Conservation (phyloP, 1,140 invertebrate genomes). For the Atta texana region DNA sequence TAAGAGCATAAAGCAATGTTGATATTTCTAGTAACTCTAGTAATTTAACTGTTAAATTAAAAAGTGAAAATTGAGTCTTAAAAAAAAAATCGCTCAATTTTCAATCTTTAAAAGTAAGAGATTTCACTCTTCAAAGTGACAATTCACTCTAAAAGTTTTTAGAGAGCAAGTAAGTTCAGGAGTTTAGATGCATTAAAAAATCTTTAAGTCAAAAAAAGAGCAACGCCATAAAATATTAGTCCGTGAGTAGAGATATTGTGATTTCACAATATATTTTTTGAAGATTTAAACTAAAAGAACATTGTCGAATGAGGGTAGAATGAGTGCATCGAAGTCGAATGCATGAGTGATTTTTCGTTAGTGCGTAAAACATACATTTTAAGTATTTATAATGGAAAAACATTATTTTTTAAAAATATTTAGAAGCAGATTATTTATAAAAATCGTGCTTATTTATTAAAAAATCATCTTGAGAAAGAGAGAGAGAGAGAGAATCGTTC, state of each 20-base stretch:
- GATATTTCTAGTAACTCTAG: no score
- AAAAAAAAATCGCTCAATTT: no score
- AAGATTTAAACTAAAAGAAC: background rate
- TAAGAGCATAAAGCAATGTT: no score
- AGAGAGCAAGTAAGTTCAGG: no score
- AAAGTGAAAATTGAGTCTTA: no score
- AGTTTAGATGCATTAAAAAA: background rate
- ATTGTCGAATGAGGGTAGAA: background rate
- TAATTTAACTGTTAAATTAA: no score
- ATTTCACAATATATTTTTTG: conserved; percentile 6
- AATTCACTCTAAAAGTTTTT: no score
- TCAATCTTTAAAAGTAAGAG: no score
- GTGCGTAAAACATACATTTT: background rate
- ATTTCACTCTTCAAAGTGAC: no score
- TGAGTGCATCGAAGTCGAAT: background rate
- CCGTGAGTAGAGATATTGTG: background rate
- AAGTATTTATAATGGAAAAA: background rate
- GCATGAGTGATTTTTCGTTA: background rate
- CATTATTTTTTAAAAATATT: background rate
- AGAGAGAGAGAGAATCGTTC: background rate
- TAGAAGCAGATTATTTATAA: background rate
- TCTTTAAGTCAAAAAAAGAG: background rate
- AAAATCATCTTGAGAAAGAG: background rate
- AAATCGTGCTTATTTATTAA: background rate
- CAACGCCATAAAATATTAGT: background rate